phyloP scores from a whole-genome alignment of 2,113 vertebrate species.

The Leptobrachium leishanense region DNA sequence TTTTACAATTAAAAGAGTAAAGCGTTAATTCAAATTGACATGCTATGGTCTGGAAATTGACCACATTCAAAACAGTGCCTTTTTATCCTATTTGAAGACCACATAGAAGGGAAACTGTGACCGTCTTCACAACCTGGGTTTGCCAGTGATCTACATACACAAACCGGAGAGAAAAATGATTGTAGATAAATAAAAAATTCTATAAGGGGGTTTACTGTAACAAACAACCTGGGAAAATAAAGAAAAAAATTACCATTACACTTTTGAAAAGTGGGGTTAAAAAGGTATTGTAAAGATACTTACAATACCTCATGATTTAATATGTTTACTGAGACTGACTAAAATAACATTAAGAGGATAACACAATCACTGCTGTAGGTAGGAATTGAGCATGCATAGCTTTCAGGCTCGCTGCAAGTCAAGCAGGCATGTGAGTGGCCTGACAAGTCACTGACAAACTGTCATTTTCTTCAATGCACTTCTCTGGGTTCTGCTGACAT shows the following conservation, averaged over 20 bases:
- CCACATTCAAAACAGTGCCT: no score
- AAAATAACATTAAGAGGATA: conserved; percentile 1
- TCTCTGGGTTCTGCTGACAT: neutral
- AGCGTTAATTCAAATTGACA: no score
- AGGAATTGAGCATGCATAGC: conserved; percentile 25
- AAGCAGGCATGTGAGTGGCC: conserved; percentile 22
- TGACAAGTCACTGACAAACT: conserved; percentile 34
- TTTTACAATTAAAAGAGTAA: no score
- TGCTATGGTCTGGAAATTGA: no score
- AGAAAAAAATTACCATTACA: neutral
- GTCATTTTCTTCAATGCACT: conserved; percentile 20
- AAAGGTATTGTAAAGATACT: neutral
- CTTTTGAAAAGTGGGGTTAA: neutral
- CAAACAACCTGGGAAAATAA: no score
- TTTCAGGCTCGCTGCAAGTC: conserved; percentile 29
- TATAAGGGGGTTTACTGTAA: no score
- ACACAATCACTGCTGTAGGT: conserved; percentile 37
- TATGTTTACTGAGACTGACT: conserved; percentile 29
- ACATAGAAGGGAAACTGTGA: no score
- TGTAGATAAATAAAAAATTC: no score
- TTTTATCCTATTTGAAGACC: no score
- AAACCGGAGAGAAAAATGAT: no score
- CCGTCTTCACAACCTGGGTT: no score
- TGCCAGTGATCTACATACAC: no score
- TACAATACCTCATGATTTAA: conserved; percentile 6